A percentile compares a stretch with the other conserved stretches of the same genome.
phyloP scores from a whole-genome alignment of 2,888 invertebrate species.

The Patella pellucida region DNA sequence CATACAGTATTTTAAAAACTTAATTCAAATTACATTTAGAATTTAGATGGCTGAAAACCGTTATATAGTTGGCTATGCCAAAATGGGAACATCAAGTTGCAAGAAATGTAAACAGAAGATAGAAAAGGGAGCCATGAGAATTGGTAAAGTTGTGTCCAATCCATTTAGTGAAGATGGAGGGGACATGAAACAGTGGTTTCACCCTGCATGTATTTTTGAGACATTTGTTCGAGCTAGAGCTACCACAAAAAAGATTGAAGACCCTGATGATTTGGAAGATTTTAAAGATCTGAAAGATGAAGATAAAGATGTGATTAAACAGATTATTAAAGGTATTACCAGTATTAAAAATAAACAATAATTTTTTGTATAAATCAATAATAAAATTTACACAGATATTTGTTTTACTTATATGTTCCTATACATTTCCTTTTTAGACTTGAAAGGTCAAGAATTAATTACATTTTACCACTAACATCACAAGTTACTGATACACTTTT shows the following conservation, averaged over 20 bases:
- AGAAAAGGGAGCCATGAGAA: constrained; percentile 79
- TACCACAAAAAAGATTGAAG: constrained; percentile 85
- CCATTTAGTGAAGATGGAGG: constrained; percentile 81
- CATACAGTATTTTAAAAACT: too few relatives aligned
- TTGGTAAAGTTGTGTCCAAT: constrained; percentile 84
- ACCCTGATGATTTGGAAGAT: constrained; percentile 84
- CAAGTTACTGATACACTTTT: too few relatives aligned
- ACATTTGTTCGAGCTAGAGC: constrained; percentile 83
- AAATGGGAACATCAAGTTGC: constrained; percentile 84
- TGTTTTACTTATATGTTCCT: constrained; percentile 12
- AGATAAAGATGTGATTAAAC: constrained; percentile 78
- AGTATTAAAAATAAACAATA: not conserved
- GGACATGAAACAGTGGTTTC: constrained; percentile 88
- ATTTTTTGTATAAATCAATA: not conserved
- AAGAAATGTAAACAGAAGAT: constrained; percentile 89
- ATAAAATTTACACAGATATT: constrained; percentile 17
- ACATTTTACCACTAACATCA: too few relatives aligned
- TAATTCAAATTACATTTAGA: constrained; percentile 29
- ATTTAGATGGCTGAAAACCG: constrained; percentile 68
- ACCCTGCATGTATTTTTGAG: constrained; percentile 85
- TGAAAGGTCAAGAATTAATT: too few relatives aligned
- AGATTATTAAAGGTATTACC: constrained; percentile 75
- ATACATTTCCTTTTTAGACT: too few relatives aligned
- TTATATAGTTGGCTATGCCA: constrained; percentile 82
- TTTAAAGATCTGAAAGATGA: constrained; percentile 79